Evolutionary conservation across 1,140 invertebrate species (phyloP).

Genomic region (Calliphora vicina): DNA sequence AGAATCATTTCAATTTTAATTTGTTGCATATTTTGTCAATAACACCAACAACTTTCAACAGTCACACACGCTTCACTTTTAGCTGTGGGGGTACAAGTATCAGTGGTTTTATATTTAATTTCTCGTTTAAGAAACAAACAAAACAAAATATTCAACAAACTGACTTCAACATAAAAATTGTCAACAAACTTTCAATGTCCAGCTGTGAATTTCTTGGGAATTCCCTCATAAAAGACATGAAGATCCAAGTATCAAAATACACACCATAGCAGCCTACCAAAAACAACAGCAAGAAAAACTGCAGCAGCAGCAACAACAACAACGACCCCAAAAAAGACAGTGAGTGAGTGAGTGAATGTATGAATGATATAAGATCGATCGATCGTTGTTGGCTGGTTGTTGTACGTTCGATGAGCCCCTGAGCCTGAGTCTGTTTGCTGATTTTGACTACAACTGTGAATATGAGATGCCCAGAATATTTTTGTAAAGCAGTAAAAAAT

Average conservation of each 20-base stretch:
- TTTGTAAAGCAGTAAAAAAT: neutral
- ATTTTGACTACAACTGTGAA: neutral
- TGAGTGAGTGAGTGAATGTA: neutral
- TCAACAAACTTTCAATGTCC: conserved; percentile 55
- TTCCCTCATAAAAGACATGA: conserved; percentile 50
- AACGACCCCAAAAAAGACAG: neutral
- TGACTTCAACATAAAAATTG: conserved; percentile 44
- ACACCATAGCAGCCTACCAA: neutral
- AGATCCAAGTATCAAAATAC: conserved; percentile 26
- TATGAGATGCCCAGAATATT: neutral
- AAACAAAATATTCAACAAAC: too few relatives aligned
- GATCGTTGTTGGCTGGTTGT: neutral
- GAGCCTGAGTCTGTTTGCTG: neutral
- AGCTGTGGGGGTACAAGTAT: neutral
- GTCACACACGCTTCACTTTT: neutral
- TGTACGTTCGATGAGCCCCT: neutral
- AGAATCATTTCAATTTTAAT: conserved; percentile 51
- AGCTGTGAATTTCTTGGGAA: conserved; percentile 64
- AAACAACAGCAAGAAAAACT: neutral
- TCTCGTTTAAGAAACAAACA: conserved; percentile 2
- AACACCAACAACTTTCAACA: conserved; percentile 44
- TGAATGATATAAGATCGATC: conserved; percentile 2
- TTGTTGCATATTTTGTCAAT: conserved; percentile 63
- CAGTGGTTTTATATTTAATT: neutral
- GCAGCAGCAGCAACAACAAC: neutral